Conservation (phyloP, 2,113 vertebrate species). For the Chaetodon auriga region DNA sequence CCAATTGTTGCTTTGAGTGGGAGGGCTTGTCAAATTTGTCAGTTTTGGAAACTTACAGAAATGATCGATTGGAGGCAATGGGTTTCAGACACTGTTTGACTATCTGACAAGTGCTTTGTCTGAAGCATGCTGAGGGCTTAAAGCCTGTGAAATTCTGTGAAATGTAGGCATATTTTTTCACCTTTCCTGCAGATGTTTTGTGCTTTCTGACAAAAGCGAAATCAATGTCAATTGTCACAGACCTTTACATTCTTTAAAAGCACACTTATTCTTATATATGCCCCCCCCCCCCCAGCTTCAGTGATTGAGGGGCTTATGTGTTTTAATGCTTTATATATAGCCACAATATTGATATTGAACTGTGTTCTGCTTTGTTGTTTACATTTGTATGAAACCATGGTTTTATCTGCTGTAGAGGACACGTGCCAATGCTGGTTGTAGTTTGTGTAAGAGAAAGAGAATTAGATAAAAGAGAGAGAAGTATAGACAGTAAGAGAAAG, state of each 20-base stretch:
- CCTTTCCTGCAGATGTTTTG: neutral
- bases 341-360: neutral
- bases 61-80: neutral
- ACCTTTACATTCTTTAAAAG: slow-evolving; percentile 1
- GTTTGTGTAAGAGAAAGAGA: slow-evolving; percentile 31
- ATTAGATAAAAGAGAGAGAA: slow-evolving; percentile 32
- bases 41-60: slow-evolving; percentile 8
- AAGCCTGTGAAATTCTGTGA: neutral
- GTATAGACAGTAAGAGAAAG: slow-evolving; percentile 58
- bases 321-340: neutral
- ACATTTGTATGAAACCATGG: neutral
- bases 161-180: neutral
- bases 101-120: neutral
- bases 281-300: neutral
- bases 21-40: neutral
- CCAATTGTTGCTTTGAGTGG: neutral
- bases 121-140: neutral
- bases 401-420: slow-evolving; percentile 1
- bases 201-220: neutral
- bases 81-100: neutral
- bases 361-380: slow-evolving; percentile 13
- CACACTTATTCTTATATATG: neutral
- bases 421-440: slow-evolving; percentile 2
- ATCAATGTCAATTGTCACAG: neutral
- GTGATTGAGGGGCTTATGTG: neutral